These are phyloP conservation scores for Piprites chloris DNA, from an alignment of 2,113 vertebrate genomes.

Conservation along the genomic window DNA sequence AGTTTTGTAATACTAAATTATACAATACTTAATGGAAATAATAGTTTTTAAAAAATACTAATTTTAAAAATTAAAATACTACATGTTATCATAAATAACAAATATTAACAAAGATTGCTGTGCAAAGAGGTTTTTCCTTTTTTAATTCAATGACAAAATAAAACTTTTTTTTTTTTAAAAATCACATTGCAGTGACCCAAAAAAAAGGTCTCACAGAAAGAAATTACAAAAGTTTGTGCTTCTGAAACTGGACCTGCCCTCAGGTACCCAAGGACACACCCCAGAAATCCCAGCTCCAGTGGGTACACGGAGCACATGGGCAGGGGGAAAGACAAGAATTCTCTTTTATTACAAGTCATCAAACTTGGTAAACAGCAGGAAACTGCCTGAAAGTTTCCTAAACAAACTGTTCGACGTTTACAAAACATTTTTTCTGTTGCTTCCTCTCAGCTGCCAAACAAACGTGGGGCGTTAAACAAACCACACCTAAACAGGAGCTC, in stretches of 20 bases:
- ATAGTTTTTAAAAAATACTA: no score
- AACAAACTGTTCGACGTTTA: not conserved
- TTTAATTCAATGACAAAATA: not conserved
- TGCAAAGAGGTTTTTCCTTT: not conserved
- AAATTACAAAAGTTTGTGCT: not conserved
- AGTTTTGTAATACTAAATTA: no score
- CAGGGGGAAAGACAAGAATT: not conserved
- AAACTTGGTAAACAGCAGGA: not conserved
- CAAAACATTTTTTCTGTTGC: not conserved
- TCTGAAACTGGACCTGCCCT: not conserved
- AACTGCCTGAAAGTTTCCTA: not conserved
- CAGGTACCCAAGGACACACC: not conserved
- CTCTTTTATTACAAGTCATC: not conserved
- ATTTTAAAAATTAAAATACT: no score
- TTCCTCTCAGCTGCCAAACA: not conserved
- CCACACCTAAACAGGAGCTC: not conserved
- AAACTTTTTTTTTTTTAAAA: not conserved
- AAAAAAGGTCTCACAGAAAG: not conserved
- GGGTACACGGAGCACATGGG: accelerated
- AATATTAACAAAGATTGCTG: not conserved
- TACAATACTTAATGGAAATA: no score
- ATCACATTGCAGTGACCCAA: not conserved
- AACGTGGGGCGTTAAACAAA: not conserved
- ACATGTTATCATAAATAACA: no score
- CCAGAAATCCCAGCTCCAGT: not conserved